A percentile compares a stretch with the other conserved stretches of the same genome.
These are phyloP conservation scores for Adelphocoris suturalis DNA, from an alignment of 2,888 invertebrate genomes.

Conservation along the genomic window DNA sequence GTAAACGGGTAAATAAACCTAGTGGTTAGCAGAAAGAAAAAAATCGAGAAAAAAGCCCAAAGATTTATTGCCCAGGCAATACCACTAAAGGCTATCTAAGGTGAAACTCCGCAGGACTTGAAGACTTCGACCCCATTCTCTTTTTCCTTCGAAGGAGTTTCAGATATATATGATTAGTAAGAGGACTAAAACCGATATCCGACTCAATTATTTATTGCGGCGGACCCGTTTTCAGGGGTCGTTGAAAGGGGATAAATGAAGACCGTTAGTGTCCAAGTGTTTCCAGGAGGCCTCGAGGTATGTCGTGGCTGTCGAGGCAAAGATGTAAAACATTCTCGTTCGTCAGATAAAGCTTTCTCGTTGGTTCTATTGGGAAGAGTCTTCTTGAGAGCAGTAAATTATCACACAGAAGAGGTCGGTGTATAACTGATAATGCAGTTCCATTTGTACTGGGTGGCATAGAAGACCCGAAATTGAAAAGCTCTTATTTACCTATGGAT, in stretches of 20 bases:
- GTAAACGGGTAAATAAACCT: not conserved
- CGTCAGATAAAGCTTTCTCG: not conserved
- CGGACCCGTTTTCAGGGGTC: not conserved
- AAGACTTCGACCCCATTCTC: constrained; percentile 21
- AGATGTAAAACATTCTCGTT: not conserved
- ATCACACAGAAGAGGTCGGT: too few species aligned
- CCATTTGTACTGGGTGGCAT: too few species aligned
- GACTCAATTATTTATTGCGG: constrained; percentile 11
- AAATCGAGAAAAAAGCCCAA: not conserved
- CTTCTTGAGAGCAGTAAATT: not conserved
- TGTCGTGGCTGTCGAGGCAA: not conserved
- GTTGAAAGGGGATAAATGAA: not conserved
- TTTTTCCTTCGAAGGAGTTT: not conserved
- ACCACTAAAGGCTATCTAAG: constrained; percentile 6
- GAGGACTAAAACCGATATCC: constrained; percentile 3
- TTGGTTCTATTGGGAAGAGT: not conserved
- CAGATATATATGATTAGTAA: constrained; percentile 8
- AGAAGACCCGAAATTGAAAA: too few species aligned
- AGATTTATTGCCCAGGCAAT: not conserved
- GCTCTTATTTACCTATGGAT: too few species aligned
- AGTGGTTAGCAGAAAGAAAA: not conserved
- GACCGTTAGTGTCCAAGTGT: not conserved
- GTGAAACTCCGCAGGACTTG: constrained; percentile 25
- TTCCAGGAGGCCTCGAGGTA: not conserved
- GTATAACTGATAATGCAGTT: too few species aligned